These are phyloP conservation scores for Lutraria lutraria DNA, from an alignment of 2,888 invertebrate genomes.

Conservation along the genomic window DNA sequence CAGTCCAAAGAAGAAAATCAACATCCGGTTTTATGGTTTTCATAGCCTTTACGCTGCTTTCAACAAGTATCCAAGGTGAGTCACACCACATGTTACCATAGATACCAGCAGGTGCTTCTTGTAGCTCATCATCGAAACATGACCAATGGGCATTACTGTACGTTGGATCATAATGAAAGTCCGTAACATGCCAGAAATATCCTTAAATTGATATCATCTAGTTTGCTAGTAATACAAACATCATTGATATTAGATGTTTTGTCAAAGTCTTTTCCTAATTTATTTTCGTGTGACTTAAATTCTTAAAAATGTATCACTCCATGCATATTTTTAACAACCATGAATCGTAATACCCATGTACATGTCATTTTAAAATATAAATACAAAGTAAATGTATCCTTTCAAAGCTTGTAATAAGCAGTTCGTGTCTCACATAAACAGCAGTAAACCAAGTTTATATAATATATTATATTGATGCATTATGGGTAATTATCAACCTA, in stretches of 20 bases:
- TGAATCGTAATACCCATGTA: too few species aligned
- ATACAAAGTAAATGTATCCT: too few species aligned
- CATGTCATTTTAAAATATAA: too few species aligned
- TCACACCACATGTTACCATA: constrained; percentile 94
- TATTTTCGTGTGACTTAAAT: too few species aligned
- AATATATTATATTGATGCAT: too few species aligned
- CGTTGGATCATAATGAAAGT: constrained; percentile 77
- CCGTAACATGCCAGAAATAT: constrained; percentile 80
- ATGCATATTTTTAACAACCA: too few species aligned
- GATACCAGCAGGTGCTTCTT: constrained; percentile 86
- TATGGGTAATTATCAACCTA: too few species aligned
- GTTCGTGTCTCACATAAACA: too few species aligned
- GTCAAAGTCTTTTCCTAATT: neutral
- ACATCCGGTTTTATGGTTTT: constrained; percentile 93
- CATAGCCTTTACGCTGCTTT: constrained; percentile 95
- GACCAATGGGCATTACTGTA: constrained; percentile 72
- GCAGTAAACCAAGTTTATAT: too few species aligned
- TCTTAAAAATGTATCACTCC: too few species aligned
- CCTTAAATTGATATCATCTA: constrained; percentile 55
- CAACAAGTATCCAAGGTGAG: constrained; percentile 94
- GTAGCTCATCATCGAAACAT: constrained; percentile 64
- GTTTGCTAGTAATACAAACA: too few species aligned
- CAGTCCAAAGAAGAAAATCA: constrained; percentile 97
- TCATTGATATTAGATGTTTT: neutral
- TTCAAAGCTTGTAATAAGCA: too few species aligned